These are phyloP conservation scores for Chrysolina oricalcia DNA, from an alignment of 2,888 invertebrate species.

Conservation along the genomic window DNA sequence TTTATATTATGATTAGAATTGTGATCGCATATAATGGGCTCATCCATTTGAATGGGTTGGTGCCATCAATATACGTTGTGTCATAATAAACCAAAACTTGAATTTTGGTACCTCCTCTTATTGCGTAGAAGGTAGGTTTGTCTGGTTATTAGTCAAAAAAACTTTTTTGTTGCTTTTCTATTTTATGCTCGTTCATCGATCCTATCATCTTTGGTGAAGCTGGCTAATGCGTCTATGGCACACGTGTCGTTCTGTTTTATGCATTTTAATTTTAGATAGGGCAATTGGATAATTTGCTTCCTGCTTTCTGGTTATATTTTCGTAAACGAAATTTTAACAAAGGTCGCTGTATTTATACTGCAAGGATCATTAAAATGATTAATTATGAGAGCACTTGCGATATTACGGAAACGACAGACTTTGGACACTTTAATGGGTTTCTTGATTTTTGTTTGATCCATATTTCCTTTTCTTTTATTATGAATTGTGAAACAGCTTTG, in stretches of 20 bases:
- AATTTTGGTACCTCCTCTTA: no score
- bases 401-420: neutral
- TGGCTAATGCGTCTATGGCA: neutral
- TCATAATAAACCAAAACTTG: no score
- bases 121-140: no score
- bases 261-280: conserved; percentile 35
- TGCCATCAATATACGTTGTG: no score
- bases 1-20: no score
- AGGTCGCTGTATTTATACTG: conserved; percentile 26
- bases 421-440: neutral
- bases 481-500: neutral
- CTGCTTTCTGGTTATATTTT: conserved; percentile 32
- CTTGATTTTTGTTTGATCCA: conserved; percentile 1
- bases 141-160: neutral
- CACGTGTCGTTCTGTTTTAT: conserved; percentile 23
- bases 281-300: conserved; percentile 32
- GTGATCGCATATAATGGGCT: no score
- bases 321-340: conserved; percentile 20
- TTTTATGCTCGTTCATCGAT: neutral
- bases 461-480: neutral
- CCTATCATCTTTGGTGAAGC: neutral
- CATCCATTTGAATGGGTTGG: no score
- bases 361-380: conserved; percentile 23
- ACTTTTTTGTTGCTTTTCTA: neutral
- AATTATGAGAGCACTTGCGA: conserved; percentile 3